Evolutionary conservation across 2,888 invertebrate genomes (phyloP), one percentile per base, ranked within the genome.

Genomic region (Buathra laborator): DNA sequence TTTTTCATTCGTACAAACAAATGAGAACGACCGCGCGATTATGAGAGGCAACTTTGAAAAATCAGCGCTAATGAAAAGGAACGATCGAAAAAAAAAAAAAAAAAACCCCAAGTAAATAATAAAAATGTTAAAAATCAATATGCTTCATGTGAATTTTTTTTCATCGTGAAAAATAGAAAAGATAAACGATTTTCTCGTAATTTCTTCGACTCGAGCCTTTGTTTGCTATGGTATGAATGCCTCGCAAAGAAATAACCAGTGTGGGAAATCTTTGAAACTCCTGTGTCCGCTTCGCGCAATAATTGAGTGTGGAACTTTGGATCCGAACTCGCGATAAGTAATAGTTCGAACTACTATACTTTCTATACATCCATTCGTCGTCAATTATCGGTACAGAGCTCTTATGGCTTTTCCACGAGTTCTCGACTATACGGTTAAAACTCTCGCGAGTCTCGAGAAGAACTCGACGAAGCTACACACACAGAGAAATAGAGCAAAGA

Each of bases 381-480:
- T 66, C 70, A 84, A 84, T 84, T 76, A 83, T 79, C 74, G 74
- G 53, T 68, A 66, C 68, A 64, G 44, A 68, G 48, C 37, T 80
- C 75, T 51, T 59, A 37, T 9, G 37, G 16, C 66, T 62, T 48
- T 59, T 51, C 29, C 74, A 29, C 14, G 24, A 62, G 64, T 75
- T 79, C 79, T 79, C 64, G 51, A 24, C 71, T 66, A 59, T 62
- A 16, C 48, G 62, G 44, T 32, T 14, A 14, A 14, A 62, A 56
- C 44, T 74, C 68, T 56, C 10, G 46, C 29, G 68, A 53, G 64
- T 24, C 68, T 37, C 7, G 7, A 9, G 46, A 64, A 74, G 59
- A n/a, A 29, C 43, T 32, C 24, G 68, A 53, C 68, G 14, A 16
- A 43, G 10, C 24, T n/a, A 46, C 7, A 19, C 53, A 44, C 48